Evolutionary conservation across 2,888 invertebrate genomes (phyloP).

Genomic region (Euclidia mi): DNA sequence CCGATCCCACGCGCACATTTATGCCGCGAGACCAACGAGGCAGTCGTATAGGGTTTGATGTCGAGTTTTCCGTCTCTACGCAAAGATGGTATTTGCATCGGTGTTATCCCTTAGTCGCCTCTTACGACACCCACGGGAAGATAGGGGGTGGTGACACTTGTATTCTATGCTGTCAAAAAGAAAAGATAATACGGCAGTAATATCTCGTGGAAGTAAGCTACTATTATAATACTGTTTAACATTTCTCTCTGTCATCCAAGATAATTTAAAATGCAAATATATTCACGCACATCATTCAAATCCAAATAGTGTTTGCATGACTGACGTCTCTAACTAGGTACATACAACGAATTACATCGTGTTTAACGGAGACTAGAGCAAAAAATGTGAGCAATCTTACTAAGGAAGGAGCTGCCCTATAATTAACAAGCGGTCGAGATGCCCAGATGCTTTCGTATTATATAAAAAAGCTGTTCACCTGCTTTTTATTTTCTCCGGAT

Average conservation of each 20-base stretch:
- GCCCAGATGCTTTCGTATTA: slow-evolving; percentile 77
- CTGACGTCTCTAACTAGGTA: slow-evolving; percentile 30
- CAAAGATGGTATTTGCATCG: too few species aligned
- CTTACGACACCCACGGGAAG: too few species aligned
- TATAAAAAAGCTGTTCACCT: slow-evolving; percentile 81
- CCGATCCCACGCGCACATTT: too few species aligned
- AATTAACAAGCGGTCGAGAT: slow-evolving; percentile 73
- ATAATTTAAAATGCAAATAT: slow-evolving; percentile 34
- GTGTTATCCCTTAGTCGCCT: too few species aligned
- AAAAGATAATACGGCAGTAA: too few species aligned
- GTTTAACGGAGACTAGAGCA: slow-evolving; percentile 32
- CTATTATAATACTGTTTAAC: not conserved
- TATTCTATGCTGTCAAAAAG: too few species aligned
- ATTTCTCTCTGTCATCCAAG: slow-evolving; percentile 29
- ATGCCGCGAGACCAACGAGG: too few species aligned
- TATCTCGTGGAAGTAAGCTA: too few species aligned
- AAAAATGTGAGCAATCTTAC: slow-evolving; percentile 59
- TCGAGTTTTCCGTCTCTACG: too few species aligned
- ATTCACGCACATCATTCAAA: slow-evolving; percentile 17
- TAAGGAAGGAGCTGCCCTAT: slow-evolving; percentile 77
- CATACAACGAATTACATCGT: slow-evolving; percentile 19
- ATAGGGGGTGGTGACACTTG: too few species aligned
- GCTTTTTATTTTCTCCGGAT: slow-evolving; percentile 72
- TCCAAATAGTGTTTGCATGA: slow-evolving; percentile 36
- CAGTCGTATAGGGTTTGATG: too few species aligned